Percentiles rank a stretch among this genome's conserved stretches.
Conservation (phyloP, 2,113 vertebrate genomes). For the Propithecus coquereli region DNA sequence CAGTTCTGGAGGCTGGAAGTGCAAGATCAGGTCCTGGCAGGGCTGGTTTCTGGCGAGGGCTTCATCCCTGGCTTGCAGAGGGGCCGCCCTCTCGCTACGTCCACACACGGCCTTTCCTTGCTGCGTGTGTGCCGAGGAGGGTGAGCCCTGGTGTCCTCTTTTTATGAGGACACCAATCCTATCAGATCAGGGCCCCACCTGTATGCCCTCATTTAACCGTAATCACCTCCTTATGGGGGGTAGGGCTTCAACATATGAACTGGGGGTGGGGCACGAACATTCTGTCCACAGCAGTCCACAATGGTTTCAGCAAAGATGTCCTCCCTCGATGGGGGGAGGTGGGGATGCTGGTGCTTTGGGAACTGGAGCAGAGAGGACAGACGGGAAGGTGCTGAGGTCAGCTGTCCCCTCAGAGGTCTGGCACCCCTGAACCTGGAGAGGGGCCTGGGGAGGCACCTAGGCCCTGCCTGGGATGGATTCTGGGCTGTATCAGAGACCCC, state of each 20-base stretch:
- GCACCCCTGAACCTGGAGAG: neutral
- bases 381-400: neutral
- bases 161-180: neutral
- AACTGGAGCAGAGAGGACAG: neutral
- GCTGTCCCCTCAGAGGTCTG: neutral
- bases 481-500: neutral
- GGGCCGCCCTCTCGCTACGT: neutral
- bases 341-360: neutral
- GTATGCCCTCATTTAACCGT: neutral
- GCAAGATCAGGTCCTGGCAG: neutral
- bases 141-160: neutral
- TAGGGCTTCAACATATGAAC: neutral
- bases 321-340: neutral
- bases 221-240: neutral
- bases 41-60: neutral
- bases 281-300: neutral
- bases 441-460: too few relatives aligned
- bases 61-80: neutral
- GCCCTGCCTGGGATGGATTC: neutral
- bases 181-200: neutral
- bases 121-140: fast-evolving
- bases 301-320: neutral
- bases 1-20: neutral
- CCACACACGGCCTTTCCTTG: too few relatives aligned
- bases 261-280: neutral